Evolutionary conservation across 2,888 invertebrate species (phyloP), one percentile per base, ranked within the genome.

Genomic region (Cephalotes varians): DNA sequence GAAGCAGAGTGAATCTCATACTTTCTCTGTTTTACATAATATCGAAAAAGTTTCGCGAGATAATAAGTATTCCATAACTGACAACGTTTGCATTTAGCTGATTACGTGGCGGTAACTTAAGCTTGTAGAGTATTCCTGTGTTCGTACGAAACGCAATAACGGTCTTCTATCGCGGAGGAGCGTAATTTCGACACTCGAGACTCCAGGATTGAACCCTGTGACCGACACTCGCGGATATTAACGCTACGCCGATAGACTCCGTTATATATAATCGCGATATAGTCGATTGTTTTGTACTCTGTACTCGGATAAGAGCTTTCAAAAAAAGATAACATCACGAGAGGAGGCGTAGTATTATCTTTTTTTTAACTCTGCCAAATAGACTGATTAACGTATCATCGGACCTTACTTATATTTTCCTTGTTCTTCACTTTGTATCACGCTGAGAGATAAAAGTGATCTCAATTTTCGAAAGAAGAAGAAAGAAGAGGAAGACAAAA

Each of bases 301-400:
- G 18, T 49, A 77, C 28, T 56, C 56, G 12, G 56, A 77, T 37
- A 71, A 44, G 56, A 44, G 56, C 72, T 71, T 79, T 69, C 72
- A 79, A 56, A 47, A n/a, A 44, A 21, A 54, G 47, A 65, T 65
- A 77, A 18, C 44, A 58, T 62, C 31, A 25, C 47, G 21, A 49
- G 15, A 62, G 15, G n/a, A 58, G 6, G 40, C 40, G 37, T 67
- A 67, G 44, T 56, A 69, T 44, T 77, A 76, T 69, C 37, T 56
- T 44, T 40, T 7, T 79, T 71, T 31, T 12, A 12, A 31, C 44
- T 47, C 60, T 56, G 44, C 44, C 72, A 71, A 79, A 71, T 71
- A 69, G 77, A 79, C 56, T 71, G 44, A 79, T 69, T 44, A 79
- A 71, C 21, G 71, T 47, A 71, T 71, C 56, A 71, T 34, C 49